Evolutionary conservation across 2,113 vertebrate species (phyloP), one percentile per base, ranked within the genome.

Genomic region (Hyla sarda): DNA sequence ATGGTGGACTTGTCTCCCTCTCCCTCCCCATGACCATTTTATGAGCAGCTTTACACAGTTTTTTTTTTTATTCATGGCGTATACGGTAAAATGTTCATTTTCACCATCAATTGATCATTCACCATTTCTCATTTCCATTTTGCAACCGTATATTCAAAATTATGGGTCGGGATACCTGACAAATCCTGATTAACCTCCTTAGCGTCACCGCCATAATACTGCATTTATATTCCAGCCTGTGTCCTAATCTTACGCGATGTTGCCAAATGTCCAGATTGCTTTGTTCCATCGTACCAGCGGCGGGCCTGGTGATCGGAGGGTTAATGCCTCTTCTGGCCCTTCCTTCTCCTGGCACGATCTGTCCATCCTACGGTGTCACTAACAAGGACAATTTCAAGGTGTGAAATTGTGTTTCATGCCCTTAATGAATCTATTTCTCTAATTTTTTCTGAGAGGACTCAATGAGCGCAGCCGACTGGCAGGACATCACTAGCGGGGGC

Each of bases 351-450:
- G 78, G 78, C 37, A 17, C 2, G 34, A 12, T 28, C 78, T 0
- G n/a, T 52, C 25, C 23, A 45, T 37, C 48, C 84, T 47, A 12
- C 14, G 75, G 60, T 69, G 84, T 79, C 84, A 78, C 74, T 85
- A 85, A 85, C 83, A 54, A 78, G 60, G 84, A 48, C 74, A 52
- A 85, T 85, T 79, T 37, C 21, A 85, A 79, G 74, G 84, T 85
- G 84, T 78, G 75, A 85, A 85, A 85, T 85, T 79, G 60, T 21
- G 54, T 85, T 85, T 79, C 75, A 79, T 79, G 62, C 28, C 23
- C 37, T 56, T 85, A 85, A 85, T 79, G 84, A 85, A 71, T 65
- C 75, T 30, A 65, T 85, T 85, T 85, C 48, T 79, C 73, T 71
- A 69, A 69, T 85, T 79, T 23, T 83, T 54, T 45, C 72, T 41